Evolutionary conservation across 2,113 vertebrate species (phyloP), one percentile per base, ranked within the genome.

Genomic region (Acanthochromis polyacanthus): DNA sequence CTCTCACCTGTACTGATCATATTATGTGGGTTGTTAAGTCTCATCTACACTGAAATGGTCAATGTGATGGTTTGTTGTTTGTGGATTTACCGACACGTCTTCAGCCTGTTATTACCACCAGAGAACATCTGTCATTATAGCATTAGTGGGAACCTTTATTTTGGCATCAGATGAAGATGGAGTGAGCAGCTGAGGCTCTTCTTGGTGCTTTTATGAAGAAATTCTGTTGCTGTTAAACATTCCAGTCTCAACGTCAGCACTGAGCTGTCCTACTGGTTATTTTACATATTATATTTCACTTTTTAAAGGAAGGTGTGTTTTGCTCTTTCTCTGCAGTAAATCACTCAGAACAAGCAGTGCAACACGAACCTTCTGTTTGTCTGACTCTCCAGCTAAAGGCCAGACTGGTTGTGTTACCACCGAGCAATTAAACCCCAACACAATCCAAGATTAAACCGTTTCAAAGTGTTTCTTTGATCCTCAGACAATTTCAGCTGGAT

Each of bases 81-180:
- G 5, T n/a, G 19, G 58, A 40, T 70, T 57, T 76, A 20, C 59
- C 52, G 28, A 43, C 22, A 38, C 20, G n/a, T 59, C 38, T 38
- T 61, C 8, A 28, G 10, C 50, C 69, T 66, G 55, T 76, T 23
- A 59, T 75, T 75, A 56, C 11, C 38, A 20, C 20, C 10, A 38
- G n/a, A 63, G 30, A 55, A 51, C 14, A 64, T 58, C 23, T 76
- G 12, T 82, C 32, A 75, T 66, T 75, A 71, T 66, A 9, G 53
- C 55, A 65, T 84, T 66, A 53, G 50, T 22, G 14, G 71, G 68
- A 84, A 72, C 62, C 53, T 75, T 36, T 66, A 36, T 67, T 76
- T 71, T 80, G 76, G 55, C 53, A 50, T 75, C 46, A 50, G n/a
- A 5, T 59, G 32, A 25, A 25, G 19, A 19, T 63, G 22, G 43